Evolutionary conservation across 1,140 invertebrate species (phyloP).

Genomic region (Papilio polyxenes): DNA sequence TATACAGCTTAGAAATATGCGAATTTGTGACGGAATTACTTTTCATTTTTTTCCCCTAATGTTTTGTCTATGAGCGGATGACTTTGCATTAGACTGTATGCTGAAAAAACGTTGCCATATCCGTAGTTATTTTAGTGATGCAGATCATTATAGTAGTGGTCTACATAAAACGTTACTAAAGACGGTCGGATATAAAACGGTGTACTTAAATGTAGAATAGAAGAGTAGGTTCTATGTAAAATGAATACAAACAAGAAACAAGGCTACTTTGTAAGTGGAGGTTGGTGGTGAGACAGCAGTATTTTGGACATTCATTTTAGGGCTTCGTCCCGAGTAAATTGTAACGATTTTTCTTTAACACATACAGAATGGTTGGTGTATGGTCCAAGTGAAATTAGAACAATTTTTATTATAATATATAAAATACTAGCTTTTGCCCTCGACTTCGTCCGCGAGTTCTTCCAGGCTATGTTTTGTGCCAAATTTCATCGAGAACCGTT

Average conservation of each 20-base stretch:
- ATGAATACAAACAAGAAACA: neutral
- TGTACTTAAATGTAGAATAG: neutral
- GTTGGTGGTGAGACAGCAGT: slow-evolving; percentile 58
- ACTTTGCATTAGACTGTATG: neutral
- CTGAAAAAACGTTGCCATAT: too few relatives aligned
- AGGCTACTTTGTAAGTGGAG: slow-evolving; percentile 45
- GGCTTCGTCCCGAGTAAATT: slow-evolving; percentile 66
- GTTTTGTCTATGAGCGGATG: neutral
- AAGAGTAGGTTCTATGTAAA: neutral
- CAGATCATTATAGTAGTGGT: neutral
- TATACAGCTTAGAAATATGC: slow-evolving; percentile 1
- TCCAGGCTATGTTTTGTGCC: too few relatives aligned
- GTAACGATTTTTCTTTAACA: slow-evolving; percentile 76
- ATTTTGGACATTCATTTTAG: slow-evolving; percentile 61
- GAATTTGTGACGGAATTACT: neutral
- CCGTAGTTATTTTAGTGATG: too few relatives aligned
- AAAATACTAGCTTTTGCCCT: too few relatives aligned
- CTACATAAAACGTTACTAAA: neutral
- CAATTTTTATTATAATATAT: neutral
- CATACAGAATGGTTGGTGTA: slow-evolving; percentile 60
- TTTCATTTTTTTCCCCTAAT: neutral
- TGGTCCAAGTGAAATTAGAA: slow-evolving; percentile 36
- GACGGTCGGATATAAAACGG: neutral
- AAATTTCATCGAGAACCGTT: too few relatives aligned
- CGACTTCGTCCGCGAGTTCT: too few relatives aligned